Base-by-base conservation (phyloP, 2,888 invertebrate genomes). In the Labia minor region DNA sequence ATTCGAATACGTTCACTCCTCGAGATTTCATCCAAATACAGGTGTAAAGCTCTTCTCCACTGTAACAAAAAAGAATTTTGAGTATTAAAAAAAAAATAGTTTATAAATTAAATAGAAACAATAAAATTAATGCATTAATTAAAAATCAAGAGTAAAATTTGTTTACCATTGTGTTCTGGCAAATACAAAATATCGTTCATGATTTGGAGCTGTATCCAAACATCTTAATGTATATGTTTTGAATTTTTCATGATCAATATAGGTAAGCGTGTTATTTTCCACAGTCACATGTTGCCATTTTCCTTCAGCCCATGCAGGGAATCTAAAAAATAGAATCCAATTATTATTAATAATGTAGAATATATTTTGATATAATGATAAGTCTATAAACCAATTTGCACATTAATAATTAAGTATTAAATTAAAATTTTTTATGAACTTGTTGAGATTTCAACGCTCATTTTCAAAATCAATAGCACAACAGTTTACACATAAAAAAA, bases 291-390 rank as follows among this genome's bases (percentile, higher is more conserved):
- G 80, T 75, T 85, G 83, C 85, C 86, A 86, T 66, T 81, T 76
- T 26, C 86, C 86, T 70, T 82, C 80, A 70, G 84, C 79, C 85
- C 85, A 86, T 69, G 81, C 79, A 0, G 86, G 86, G 74, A 85
- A 86, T 69, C 81, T 81, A 70, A 71, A 4, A 26, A 26, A 8
- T 26, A 26, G 8, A 26, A 26, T n/a, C n/a, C n/a, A n/a, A n/a
- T n/a, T n/a, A n/a, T n/a, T n/a, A n/a, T n/a, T n/a, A n/a, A n/a
- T n/a, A n/a, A n/a, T n/a, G n/a, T n/a, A n/a, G n/a, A n/a, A n/a
- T n/a, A n/a, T n/a, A n/a, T n/a, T n/a, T n/a, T n/a, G n/a, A n/a
- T n/a, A n/a, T n/a, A n/a, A n/a, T n/a, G n/a, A n/a, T n/a, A n/a
- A n/a, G n/a, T n/a, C n/a, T n/a, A n/a, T n/a, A n/a, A n/a, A n/a